Evolutionary conservation across 1,140 invertebrate species (phyloP).

Genomic region (Bilobella aurantiaca): DNA sequence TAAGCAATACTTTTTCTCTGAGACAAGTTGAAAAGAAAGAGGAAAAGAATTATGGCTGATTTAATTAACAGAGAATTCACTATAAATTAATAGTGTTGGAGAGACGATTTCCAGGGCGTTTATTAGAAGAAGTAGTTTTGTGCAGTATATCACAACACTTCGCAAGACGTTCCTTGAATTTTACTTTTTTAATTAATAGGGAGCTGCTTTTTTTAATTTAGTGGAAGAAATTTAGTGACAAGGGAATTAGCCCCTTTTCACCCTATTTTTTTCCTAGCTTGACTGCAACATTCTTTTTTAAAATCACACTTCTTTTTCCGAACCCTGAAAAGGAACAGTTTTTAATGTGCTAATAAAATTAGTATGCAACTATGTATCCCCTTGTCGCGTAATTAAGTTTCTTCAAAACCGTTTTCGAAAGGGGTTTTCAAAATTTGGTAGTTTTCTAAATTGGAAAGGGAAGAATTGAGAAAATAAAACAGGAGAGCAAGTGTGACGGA

Average conservation of each 20-base stretch:
- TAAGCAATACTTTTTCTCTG: too few species aligned
- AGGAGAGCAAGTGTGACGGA: too few species aligned
- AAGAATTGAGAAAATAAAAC: neutral
- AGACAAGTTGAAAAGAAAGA: too few species aligned
- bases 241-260: neutral
- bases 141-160: too few species aligned
- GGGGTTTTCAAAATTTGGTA: neutral
- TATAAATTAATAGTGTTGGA: slow-evolving; percentile 1
- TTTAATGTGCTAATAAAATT: neutral
- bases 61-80: slow-evolving; percentile 14
- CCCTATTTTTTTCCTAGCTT: too few species aligned
- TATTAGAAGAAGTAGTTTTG: too few species aligned
- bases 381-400: slow-evolving; percentile 24
- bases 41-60: slow-evolving; percentile 12
- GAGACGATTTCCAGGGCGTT: too few species aligned
- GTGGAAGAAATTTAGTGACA: neutral
- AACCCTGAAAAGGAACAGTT: too few species aligned
- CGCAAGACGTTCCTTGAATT: neutral
- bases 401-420: neutral
- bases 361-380: neutral
- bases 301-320: too few species aligned
- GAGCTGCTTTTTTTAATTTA: neutral
- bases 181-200: neutral
- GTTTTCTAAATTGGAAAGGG: neutral
- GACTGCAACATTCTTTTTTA: too few species aligned